Evolutionary conservation across 2,888 invertebrate genomes (phyloP).

Genomic region (Parapristionchus giblindavisi): DNA sequence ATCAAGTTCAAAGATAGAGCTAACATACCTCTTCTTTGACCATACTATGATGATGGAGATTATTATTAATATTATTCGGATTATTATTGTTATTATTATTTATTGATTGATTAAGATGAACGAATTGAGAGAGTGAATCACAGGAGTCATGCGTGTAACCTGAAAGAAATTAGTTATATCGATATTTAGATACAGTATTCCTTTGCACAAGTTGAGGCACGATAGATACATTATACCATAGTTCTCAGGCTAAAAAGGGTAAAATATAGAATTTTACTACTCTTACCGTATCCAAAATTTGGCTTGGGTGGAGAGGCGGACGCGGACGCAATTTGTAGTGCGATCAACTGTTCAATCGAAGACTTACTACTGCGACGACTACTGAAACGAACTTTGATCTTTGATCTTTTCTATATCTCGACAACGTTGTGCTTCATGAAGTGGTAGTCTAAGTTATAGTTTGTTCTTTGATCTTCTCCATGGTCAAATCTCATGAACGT

Average conservation of each 20-base stretch:
- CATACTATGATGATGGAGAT: not conserved
- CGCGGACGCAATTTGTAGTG: slow-evolving; percentile 35
- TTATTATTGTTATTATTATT: slow-evolving; percentile 35
- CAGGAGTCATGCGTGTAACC: slow-evolving; percentile 14
- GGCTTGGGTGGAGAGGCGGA: not conserved
- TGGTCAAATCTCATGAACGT: not conserved
- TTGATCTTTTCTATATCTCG: slow-evolving; percentile 12
- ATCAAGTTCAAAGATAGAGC: slow-evolving; percentile 5
- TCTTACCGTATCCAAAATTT: slow-evolving; percentile 31
- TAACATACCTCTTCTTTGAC: slow-evolving; percentile 31
- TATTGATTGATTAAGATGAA: slow-evolving; percentile 9
- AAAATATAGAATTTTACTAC: not conserved
- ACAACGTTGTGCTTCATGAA: slow-evolving; percentile 7
- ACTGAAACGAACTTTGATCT: not conserved
- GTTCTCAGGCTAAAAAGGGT: not conserved
- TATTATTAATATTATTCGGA: slow-evolving; percentile 10
- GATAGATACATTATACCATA: not conserved
- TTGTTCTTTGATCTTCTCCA: not conserved
- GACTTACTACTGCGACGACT: slow-evolving; percentile 37
- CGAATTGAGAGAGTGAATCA: slow-evolving; percentile 36
- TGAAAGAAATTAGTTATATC: not conserved
- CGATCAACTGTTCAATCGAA: slow-evolving; percentile 44
- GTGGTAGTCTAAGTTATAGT: slow-evolving; percentile 2
- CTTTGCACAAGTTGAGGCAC: not conserved
- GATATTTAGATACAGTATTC: not conserved